These are phyloP conservation scores for Hyles vespertilio DNA, from an alignment of 1,140 invertebrate species.

Conservation along the genomic window DNA sequence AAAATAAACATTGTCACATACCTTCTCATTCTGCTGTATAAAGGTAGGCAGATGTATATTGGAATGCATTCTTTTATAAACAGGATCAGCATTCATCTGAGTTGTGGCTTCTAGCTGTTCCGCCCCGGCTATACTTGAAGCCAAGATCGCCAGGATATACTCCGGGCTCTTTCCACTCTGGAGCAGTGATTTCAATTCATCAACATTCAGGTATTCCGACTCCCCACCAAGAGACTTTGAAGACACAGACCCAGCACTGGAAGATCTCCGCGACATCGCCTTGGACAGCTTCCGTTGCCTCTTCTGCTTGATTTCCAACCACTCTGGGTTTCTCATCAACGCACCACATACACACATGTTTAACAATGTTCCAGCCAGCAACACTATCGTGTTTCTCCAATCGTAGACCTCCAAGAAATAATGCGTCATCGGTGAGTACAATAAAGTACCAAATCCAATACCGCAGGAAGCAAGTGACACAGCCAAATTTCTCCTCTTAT, in stretches of 20 bases:
- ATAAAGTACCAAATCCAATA: conserved; percentile 78
- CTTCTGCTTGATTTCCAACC: conserved; percentile 74
- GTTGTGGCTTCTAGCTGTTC: conserved; percentile 58
- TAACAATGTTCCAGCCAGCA: conserved; percentile 87
- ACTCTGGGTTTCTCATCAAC: conserved; percentile 89
- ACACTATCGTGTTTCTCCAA: conserved; percentile 88
- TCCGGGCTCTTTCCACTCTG: conserved; percentile 61
- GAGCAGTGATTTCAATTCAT: conserved; percentile 53
- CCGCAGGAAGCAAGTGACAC: conserved; percentile 76
- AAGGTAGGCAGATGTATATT: conserved; percentile 62
- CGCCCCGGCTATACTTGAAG: conserved; percentile 52
- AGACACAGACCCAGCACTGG: conserved; percentile 49
- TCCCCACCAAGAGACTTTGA: conserved; percentile 55
- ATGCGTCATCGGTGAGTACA: conserved; percentile 87
- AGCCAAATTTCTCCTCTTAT: conserved; percentile 91
- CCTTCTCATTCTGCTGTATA: conserved; percentile 58
- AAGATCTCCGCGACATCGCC: conserved; percentile 44
- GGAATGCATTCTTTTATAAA: conserved; percentile 52
- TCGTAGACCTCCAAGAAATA: conserved; percentile 83
- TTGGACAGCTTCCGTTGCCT: conserved; percentile 42
- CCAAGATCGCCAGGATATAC: conserved; percentile 54
- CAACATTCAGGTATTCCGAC: conserved; percentile 45
- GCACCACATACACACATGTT: conserved; percentile 92
- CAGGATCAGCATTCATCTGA: conserved; percentile 52
- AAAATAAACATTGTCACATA: conserved; percentile 13